Evolutionary conservation across 2,113 vertebrate species (phyloP).

Genomic region (Craseonycteris thonglongyai): DNA sequence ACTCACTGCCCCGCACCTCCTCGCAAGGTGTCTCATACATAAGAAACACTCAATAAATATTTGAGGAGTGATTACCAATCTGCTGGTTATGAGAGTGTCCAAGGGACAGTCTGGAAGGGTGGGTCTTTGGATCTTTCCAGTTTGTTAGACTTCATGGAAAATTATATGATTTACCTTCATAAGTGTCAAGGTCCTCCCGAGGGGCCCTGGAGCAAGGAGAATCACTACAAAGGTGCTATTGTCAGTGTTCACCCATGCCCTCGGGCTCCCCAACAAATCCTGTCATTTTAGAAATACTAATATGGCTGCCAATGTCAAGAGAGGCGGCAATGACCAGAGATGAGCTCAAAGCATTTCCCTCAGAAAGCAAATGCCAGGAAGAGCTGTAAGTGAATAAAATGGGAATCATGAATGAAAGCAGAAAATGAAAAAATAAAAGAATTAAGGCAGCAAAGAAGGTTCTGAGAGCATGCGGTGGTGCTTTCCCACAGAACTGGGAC

Average conservation of each 20-base stretch:
- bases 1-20: background rate
- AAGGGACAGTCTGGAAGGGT: background rate
- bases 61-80: background rate
- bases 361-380: background rate
- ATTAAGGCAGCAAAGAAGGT: background rate
- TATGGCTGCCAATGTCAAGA: background rate
- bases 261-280: background rate
- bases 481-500: background rate
- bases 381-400: background rate
- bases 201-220: background rate
- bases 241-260: background rate
- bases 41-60: background rate
- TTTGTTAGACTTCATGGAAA: background rate
- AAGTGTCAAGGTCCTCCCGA: background rate
- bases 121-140: background rate
- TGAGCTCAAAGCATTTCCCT: background rate
- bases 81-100: background rate
- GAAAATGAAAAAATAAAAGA: background rate
- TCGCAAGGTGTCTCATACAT: background rate
- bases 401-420: background rate
- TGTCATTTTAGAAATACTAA: slow-evolving; percentile 19
- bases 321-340: background rate
- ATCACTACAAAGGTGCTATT: background rate
- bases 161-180: background rate
- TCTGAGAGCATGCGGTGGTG: background rate